Conservation (phyloP, 92 coral and sea anemone species). For the Plumapathes pennacea region DNA sequence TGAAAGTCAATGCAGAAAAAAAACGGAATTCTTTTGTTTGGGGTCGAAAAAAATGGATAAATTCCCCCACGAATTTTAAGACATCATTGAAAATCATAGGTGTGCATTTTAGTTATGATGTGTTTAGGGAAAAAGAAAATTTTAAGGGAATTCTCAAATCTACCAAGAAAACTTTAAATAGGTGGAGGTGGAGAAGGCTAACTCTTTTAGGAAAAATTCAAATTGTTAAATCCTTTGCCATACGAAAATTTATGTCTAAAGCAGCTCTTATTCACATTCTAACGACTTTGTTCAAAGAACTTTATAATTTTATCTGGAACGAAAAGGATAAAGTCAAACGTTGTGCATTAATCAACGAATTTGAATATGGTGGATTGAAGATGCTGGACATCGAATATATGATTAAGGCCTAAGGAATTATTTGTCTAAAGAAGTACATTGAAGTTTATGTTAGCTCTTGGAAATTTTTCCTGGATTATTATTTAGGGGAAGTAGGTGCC, state of each 20-base stretch:
- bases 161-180: not conserved
- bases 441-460: constrained; percentile 14
- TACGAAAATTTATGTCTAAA: constrained; percentile 15
- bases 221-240: constrained; percentile 19
- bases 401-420: constrained; percentile 8
- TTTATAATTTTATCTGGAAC: constrained; percentile 29
- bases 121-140: not conserved
- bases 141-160: not conserved
- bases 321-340: constrained; percentile 37
- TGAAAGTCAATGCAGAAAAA: constrained; percentile 7
- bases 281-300: constrained; percentile 2
- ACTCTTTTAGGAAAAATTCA: constrained; percentile 17
- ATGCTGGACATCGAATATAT: constrained; percentile 22
- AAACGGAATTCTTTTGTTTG: constrained; percentile 3
- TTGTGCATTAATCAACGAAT: constrained; percentile 10
- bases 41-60: not conserved
- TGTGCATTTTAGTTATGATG: constrained; percentile 2
- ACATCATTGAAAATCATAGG: not conserved
- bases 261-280: constrained; percentile 1
- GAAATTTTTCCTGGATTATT: constrained; percentile 16
- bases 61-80: constrained; percentile 10
- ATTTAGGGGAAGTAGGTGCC: constrained; percentile 13
- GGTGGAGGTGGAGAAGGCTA: constrained; percentile 9
- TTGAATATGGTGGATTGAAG: constrained; percentile 24
- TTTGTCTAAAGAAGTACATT: constrained; percentile 13